Evolutionary conservation across 2,113 vertebrate genomes (phyloP), one percentile per base, ranked within the genome.

Genomic region (Pandion haliaetus): DNA sequence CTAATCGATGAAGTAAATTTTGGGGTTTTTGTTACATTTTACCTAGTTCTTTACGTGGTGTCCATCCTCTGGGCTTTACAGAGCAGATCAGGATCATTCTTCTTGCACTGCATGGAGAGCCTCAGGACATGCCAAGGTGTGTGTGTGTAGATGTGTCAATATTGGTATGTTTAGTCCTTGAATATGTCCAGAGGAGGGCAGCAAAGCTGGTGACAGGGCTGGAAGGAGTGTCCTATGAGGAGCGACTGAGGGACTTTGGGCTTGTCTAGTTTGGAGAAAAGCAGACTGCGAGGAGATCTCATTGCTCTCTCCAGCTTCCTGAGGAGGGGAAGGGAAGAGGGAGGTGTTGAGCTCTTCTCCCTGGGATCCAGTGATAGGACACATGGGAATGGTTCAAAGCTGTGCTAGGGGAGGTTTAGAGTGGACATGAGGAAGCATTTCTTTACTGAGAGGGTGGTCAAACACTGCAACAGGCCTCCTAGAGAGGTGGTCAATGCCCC

Each of bases 81-180:
- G 38, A 52, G 38, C 38, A 40, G 6, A 50, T 31, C 11, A 70
- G 24, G 25, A 38, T 65, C 29, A 23, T 45, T 82, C 19, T 42
- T 9, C 10, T 71, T 71, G 11, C 38, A 54, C 42, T 65, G 8
- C 17, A 5, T 40, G 24, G 34, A 58, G 13, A 44, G 3, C 12
- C 58, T 58, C 19, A 38, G 44, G 38, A 25, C 2, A 2, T 1
- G 1, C 12, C 25, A 70, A 36, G 23, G n/a, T 8, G 12, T 6
- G 21, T 50, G 59, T 17, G 19, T 67, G 25, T 45, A n/a, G 24
- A 28, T 49, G 8, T 2, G 1, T 77, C 36, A 55, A 7, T 49
- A 55, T 32, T 42, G 65, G 61, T 61, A 69, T 47, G 11, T 26
- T 5, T 49, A 3, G 28, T 58, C 52, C 52, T 69, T 25, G 12